Percentiles rank a stretch among this genome's conserved stretches.
Conservation (phyloP, 1,140 invertebrate genomes). For the Charaxes varanes region DNA sequence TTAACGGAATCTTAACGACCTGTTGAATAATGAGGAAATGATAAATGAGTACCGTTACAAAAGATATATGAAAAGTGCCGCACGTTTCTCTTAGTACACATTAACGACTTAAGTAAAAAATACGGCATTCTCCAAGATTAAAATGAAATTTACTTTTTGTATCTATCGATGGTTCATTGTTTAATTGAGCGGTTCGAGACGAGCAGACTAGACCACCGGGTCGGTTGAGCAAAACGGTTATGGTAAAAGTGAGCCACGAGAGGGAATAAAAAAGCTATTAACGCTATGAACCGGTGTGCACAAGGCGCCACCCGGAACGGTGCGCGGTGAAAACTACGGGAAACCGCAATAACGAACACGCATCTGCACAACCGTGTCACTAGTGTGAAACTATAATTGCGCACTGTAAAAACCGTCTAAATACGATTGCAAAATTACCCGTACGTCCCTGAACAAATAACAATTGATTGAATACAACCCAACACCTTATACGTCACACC, state of each 20-base stretch:
- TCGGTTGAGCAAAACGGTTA: conserved; percentile 17
- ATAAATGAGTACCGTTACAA: no score
- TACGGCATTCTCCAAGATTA: no score
- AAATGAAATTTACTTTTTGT: not conserved
- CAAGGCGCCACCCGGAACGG: conserved; percentile 67
- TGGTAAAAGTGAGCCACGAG: conserved; percentile 36
- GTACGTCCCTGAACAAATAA: conserved; percentile 3
- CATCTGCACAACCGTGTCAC: conserved; percentile 66
- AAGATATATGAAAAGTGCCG: no score
- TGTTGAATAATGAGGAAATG: no score
- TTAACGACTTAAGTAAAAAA: no score
- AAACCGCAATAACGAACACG: conserved; percentile 60
- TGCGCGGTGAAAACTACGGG: conserved; percentile 63
- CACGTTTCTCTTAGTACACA: no score
- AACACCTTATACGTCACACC: conserved; percentile 7
- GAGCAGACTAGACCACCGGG: conserved; percentile 10
- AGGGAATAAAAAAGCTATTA: conserved; percentile 44
- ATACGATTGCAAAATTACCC: conserved; percentile 11
- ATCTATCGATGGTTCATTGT: not conserved
- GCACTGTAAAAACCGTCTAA: conserved; percentile 33
- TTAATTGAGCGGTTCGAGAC: conserved; percentile 1
- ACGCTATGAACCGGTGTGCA: conserved; percentile 46
- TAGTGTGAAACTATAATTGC: conserved; percentile 70
- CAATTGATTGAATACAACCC: conserved; percentile 7
- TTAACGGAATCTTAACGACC: no score